Conservation (phyloP, 2,797 vertebrate species). For the Microctenopoma lineatum region DNA sequence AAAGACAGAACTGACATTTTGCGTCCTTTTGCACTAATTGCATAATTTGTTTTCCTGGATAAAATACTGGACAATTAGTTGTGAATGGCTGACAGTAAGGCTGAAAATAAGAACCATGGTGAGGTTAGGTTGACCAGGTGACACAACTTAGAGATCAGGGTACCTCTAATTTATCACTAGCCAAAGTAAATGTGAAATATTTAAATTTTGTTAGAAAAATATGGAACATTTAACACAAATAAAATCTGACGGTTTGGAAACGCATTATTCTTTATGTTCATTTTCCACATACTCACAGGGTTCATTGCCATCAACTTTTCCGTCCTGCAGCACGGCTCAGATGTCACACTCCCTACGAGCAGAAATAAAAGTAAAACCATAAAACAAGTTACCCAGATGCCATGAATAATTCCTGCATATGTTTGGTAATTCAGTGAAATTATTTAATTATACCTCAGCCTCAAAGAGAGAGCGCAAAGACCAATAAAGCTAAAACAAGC, state of each 20-base stretch:
- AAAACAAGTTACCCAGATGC: slow-evolving; percentile 49
- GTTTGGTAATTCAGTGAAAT: slow-evolving; percentile 69
- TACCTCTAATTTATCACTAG: background rate
- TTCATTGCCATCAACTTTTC: slow-evolving; percentile 3
- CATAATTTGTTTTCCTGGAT: background rate
- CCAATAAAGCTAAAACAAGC: slow-evolving; percentile 60
- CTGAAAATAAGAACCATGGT: background rate
- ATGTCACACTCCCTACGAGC: background rate
- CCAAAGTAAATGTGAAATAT: background rate
- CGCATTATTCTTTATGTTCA: background rate
- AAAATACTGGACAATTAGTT: background rate
- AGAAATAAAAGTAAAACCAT: slow-evolving; percentile 44
- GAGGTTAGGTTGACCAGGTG: background rate
- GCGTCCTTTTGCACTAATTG: background rate
- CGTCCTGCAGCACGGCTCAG: slow-evolving; percentile 5
- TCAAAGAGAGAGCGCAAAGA: slow-evolving; percentile 47
- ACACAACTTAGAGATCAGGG: background rate
- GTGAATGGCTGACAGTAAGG: too few relatives aligned
- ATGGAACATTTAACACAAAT: too few relatives aligned
- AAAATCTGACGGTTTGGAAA: background rate
- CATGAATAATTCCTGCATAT: slow-evolving; percentile 51
- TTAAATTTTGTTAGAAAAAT: background rate
- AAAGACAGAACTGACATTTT: background rate
- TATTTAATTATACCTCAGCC: slow-evolving; percentile 61
- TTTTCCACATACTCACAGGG: background rate